phyloP scores from a whole-genome alignment of 2,797 vertebrate genomes.

The Galaxias olidus region DNA sequence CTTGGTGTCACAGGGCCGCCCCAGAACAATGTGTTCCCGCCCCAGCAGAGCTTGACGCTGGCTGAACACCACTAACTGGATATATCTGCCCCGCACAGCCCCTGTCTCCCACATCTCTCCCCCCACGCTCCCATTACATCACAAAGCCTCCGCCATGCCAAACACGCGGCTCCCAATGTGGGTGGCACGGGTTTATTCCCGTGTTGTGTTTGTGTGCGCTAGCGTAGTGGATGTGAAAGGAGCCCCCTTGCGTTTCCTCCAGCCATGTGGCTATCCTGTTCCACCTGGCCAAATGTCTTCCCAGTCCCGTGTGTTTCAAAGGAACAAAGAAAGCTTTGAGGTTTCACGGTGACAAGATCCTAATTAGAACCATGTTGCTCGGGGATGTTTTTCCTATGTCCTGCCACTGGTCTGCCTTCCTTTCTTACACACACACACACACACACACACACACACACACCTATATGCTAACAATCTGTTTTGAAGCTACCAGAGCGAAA shows the following conservation, averaged over 20 bases:
- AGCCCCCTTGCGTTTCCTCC: conserved; percentile 7
- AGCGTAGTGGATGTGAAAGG: conserved; percentile 6
- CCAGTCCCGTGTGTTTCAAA: neutral
- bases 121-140: neutral
- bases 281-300: conserved; percentile 24
- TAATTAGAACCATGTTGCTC: conserved; percentile 39
- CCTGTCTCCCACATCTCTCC: neutral
- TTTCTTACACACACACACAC: neutral
- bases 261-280: conserved; percentile 14
- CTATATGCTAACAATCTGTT: conserved; percentile 1
- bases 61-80: neutral
- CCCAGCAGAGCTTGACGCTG: neutral
- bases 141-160: no score
- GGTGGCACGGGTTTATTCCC: conserved; percentile 17
- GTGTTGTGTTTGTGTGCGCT: neutral
- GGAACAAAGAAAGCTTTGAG: conserved; percentile 38
- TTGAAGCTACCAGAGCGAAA: conserved; percentile 25
- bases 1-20: neutral
- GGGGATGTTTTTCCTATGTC: conserved; percentile 21
- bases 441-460: conserved; percentile 8
- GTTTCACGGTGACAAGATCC: conserved; percentile 13
- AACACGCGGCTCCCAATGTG: no score
- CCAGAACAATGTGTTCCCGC: conserved; percentile 4
- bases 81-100: neutral
- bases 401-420: neutral